Evolutionary conservation across 37 sponge, comb jelly and placozoan species (phyloP), one percentile per base, ranked within the genome.

Genomic region (Halisarca cf. caerulea): DNA sequence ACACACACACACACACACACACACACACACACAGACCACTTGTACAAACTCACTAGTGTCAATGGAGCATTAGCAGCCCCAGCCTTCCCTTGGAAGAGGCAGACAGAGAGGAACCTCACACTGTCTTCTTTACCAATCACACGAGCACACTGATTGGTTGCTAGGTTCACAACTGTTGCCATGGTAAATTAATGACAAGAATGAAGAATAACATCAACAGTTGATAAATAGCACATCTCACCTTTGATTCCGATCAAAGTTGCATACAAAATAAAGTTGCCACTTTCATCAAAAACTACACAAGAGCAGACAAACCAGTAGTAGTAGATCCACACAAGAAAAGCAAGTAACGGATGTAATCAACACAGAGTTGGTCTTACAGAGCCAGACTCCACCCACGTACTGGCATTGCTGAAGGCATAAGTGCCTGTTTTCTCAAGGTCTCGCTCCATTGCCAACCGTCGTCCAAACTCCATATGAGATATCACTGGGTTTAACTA

Each of bases 241-340:
- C 83, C 83, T 92, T 98, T 98, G 42, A 98, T 88, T 42, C 99
- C 99, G 28, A 98, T 84, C 87, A 98, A 83, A 24, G 88, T 94
- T 9, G 99, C 80, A 55, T 90, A 98, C 55, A 98, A 40, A 20
- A 98, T 74, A 54, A 98, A 90, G 28, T 89, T 66, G 6, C 94
- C 89, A 58, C 83, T 94, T 17, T 94, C 94, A 88, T 98, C 99
- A 96, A 98, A 98, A 36, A 94, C 94, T 90, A 79, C 32, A 87
- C 34, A 36, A n/a, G n/a, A n/a, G n/a, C n/a, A n/a, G n/a, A n/a
- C n/a, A n/a, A n/a, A n/a, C n/a, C n/a, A n/a, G n/a, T n/a, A n/a
- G n/a, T n/a, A n/a, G n/a, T n/a, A n/a, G n/a, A n/a, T n/a, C n/a
- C n/a, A n/a, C n/a, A n/a, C n/a, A n/a, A n/a, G n/a, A n/a, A n/a